These are phyloP conservation scores for Ceyx margarethae DNA, from an alignment of 2,113 vertebrate genomes.

Conservation along the genomic window DNA sequence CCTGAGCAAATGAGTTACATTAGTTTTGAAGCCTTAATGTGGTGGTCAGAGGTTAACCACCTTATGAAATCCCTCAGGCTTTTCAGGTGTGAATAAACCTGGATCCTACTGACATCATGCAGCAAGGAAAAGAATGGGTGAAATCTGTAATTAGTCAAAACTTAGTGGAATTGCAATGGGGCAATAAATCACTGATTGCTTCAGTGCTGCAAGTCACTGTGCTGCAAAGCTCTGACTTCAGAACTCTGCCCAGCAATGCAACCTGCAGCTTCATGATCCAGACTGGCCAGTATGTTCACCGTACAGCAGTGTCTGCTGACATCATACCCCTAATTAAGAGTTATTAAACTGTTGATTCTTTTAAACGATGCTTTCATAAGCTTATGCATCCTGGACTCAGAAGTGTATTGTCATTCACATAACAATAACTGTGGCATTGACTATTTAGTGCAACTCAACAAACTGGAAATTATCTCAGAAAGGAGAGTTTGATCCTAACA, in stretches of 20 bases:
- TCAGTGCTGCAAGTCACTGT: not conserved
- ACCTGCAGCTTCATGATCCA: not conserved
- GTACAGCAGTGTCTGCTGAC: not conserved
- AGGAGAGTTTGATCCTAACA: not conserved
- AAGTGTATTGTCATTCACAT: not conserved
- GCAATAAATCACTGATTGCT: not conserved
- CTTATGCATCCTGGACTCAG: not conserved
- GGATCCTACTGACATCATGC: not conserved
- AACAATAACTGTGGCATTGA: not conserved
- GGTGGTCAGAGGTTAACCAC: slow-evolving; percentile 23
- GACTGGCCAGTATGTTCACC: not conserved
- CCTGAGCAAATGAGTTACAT: slow-evolving; percentile 43
- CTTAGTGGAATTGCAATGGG: not conserved
- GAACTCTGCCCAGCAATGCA: not conserved
- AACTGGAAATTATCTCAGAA: not conserved
- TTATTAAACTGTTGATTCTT: not conserved
- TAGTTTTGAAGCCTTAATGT: slow-evolving; percentile 43
- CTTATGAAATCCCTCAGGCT: not conserved
- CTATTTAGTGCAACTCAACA: not conserved
- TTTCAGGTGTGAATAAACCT: not conserved
- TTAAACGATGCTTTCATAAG: not conserved
- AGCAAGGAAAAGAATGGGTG: not conserved
- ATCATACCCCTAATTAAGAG: not conserved
- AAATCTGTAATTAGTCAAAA: not conserved
- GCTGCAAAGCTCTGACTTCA: not conserved